Conservation (phyloP, 1,140 invertebrate genomes). For the Neuroterus valhalla region DNA sequence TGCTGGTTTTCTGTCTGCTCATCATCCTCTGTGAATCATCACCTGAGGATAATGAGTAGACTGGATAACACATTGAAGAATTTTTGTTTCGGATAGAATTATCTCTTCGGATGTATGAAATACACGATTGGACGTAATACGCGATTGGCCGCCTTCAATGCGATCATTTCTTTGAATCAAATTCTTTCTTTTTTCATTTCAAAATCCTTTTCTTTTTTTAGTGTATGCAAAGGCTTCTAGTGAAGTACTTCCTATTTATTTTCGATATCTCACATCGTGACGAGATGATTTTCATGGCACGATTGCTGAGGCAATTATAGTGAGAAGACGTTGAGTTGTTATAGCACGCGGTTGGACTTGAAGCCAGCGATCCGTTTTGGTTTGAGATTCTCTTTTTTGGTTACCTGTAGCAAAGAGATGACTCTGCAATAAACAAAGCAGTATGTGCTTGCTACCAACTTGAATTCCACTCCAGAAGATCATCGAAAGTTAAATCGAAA, state of each 20-base stretch:
- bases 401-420: background rate
- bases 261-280: background rate
- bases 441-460: background rate
- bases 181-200: too few relatives aligned
- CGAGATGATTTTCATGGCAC: background rate
- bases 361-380: conserved; percentile 18
- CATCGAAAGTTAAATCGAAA: conserved; percentile 4
- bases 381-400: conserved; percentile 9
- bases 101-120: too few relatives aligned
- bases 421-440: conserved; percentile 11
- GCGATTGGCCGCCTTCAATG: too few relatives aligned
- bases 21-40: too few relatives aligned
- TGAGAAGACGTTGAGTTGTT: conserved; percentile 5
- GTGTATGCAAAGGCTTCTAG: background rate
- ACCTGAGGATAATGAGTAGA: too few relatives aligned
- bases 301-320: background rate
- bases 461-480: background rate
- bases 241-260: background rate
- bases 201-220: too few relatives aligned
- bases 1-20: too few relatives aligned
- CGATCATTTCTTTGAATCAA: too few relatives aligned
- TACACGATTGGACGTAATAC: too few relatives aligned
- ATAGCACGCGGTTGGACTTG: conserved; percentile 7
- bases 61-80: too few relatives aligned
- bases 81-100: too few relatives aligned